phyloP scores from a whole-genome alignment of 2,797 vertebrate genomes.

The Enteromius anoplus region DNA sequence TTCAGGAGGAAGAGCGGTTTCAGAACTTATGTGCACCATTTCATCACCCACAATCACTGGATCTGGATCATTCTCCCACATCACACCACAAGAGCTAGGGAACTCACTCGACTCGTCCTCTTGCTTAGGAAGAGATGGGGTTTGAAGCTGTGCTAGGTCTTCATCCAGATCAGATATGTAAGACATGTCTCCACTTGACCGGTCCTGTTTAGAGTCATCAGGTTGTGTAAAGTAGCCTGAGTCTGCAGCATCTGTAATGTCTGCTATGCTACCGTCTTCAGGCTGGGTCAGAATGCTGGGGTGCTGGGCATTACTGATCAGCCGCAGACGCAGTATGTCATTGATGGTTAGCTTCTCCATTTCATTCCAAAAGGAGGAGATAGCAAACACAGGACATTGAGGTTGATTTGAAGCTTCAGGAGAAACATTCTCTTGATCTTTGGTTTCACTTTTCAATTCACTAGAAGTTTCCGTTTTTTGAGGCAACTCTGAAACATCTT shows the following conservation, averaged over 20 bases:
- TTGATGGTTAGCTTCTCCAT: slow-evolving; percentile 84
- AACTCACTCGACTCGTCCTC: slow-evolving; percentile 33
- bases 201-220: slow-evolving; percentile 60
- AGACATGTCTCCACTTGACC: slow-evolving; percentile 49
- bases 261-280: slow-evolving; percentile 59
- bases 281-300: slow-evolving; percentile 56
- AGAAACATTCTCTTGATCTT: slow-evolving; percentile 38
- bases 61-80: slow-evolving; percentile 67
- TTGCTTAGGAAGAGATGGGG: slow-evolving; percentile 31
- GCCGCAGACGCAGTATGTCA: slow-evolving; percentile 76
- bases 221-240: slow-evolving; percentile 66
- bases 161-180: slow-evolving; percentile 53
- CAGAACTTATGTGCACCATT: slow-evolving; percentile 51
- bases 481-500: slow-evolving; percentile 28
- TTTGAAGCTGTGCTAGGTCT: slow-evolving; percentile 48
- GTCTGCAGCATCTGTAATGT: slow-evolving; percentile 61
- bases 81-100: slow-evolving; percentile 42
- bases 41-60: slow-evolving; percentile 26
- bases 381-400: slow-evolving; percentile 70
- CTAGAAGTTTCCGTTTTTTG: background rate
- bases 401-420: slow-evolving; percentile 41
- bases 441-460: slow-evolving; percentile 30
- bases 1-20: slow-evolving; percentile 54
- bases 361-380: slow-evolving; percentile 83
- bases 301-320: slow-evolving; percentile 53